Percentiles rank a stretch among this genome's conserved stretches.
Conservation (phyloP, 2,113 vertebrate genomes). For the Trogon melanurus region DNA sequence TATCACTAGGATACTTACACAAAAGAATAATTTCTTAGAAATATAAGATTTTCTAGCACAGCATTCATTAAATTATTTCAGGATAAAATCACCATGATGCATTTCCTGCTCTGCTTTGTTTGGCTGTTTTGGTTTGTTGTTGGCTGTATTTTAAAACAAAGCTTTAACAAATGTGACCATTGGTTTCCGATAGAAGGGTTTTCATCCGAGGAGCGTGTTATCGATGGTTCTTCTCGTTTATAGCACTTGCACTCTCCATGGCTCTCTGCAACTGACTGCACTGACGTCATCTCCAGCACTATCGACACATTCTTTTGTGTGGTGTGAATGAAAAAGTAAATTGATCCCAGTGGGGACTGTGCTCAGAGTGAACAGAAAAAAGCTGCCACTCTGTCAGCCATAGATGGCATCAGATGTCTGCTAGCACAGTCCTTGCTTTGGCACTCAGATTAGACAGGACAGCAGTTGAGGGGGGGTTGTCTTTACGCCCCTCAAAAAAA, state of each 20-base stretch:
- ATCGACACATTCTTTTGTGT: constrained; percentile 67
- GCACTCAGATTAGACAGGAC: background rate
- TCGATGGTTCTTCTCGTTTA: background rate
- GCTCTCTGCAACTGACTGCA: constrained; percentile 37
- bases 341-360: constrained; percentile 63
- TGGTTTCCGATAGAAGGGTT: constrained; percentile 22
- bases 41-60: background rate
- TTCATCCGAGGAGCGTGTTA: background rate
- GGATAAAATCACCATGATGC: background rate
- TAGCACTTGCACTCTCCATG: constrained; percentile 20
- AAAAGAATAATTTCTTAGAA: background rate
- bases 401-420: constrained; percentile 58
- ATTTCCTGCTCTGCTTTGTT: background rate
- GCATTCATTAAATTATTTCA: background rate
- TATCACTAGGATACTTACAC: background rate
- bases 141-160: background rate
- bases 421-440: background rate
- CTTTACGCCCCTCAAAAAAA: background rate
- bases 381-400: constrained; percentile 19
- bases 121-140: background rate
- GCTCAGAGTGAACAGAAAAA: constrained; percentile 20
- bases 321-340: constrained; percentile 69
- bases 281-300: constrained; percentile 53
- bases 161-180: background rate
- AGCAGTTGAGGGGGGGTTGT: background rate